phyloP scores from a whole-genome alignment of 2,888 invertebrate species.

The Sceliomorpha sp. region DNA sequence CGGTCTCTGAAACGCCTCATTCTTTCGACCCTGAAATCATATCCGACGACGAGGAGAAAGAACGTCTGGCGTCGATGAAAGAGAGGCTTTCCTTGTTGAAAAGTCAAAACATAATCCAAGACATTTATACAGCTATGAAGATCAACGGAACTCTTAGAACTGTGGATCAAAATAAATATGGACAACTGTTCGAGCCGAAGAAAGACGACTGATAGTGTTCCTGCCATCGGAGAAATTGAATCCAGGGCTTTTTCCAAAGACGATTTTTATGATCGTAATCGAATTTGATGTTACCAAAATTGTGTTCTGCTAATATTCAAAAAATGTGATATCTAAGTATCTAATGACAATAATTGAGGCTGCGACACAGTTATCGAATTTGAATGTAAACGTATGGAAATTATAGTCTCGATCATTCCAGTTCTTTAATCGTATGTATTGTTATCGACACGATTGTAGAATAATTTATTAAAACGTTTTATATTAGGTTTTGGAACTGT shows the following conservation, averaged over 20 bases:
- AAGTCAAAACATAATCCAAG: slow-evolving; percentile 86
- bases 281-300: slow-evolving; percentile 3
- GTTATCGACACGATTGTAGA: no score
- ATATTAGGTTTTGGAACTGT: no score
- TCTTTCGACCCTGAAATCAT: slow-evolving; percentile 86
- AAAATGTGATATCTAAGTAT: background rate
- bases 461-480: no score
- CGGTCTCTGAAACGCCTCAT: slow-evolving; percentile 72
- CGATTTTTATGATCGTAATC: background rate
- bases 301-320: background rate
- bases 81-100: slow-evolving; percentile 87
- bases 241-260: slow-evolving; percentile 1
- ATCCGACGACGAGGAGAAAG: slow-evolving; percentile 86
- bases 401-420: no score
- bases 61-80: slow-evolving; percentile 84
- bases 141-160: slow-evolving; percentile 85
- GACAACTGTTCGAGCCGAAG: slow-evolving; percentile 65
- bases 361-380: no score
- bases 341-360: no score
- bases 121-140: slow-evolving; percentile 86
- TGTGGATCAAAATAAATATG: slow-evolving; percentile 85
- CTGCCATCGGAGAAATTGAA: slow-evolving; percentile 9
- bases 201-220: slow-evolving; percentile 11
- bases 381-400: no score
- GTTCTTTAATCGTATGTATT: no score